phyloP scores from a whole-genome alignment of 2,888 invertebrate species.

The Lasius platythorax region DNA sequence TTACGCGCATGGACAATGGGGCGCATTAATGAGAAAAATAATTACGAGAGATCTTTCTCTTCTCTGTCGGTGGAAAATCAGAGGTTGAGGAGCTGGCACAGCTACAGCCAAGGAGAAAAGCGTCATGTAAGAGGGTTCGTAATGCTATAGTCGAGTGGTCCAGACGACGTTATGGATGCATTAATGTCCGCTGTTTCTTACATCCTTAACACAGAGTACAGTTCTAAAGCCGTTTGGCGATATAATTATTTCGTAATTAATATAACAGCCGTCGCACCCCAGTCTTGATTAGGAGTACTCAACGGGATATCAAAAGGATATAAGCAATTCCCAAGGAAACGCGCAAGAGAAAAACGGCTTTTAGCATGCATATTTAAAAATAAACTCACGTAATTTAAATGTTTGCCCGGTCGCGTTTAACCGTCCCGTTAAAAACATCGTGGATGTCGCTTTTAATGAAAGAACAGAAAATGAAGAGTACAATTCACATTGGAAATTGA shows the following conservation, averaged over 20 bases:
- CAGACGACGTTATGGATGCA: constrained; percentile 76
- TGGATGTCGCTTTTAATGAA: not conserved
- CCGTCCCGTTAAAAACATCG: not conserved
- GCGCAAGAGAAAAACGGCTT: constrained; percentile 2
- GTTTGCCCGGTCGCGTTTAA: not conserved
- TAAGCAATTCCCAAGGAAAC: constrained; percentile 40
- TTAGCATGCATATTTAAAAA: constrained; percentile 25
- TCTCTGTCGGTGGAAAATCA: constrained; percentile 77
- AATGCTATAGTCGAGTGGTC: constrained; percentile 77
- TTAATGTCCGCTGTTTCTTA: constrained; percentile 65
- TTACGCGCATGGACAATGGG: constrained; percentile 78
- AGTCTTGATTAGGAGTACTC: constrained; percentile 59
- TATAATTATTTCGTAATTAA: constrained; percentile 76
- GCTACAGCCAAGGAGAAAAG: constrained; percentile 42
- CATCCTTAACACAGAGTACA: constrained; percentile 65
- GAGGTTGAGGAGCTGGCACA: constrained; percentile 58
- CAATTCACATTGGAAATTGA: not conserved
- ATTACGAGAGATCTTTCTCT: constrained; percentile 80
- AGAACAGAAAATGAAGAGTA: not conserved
- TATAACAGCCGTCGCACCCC: constrained; percentile 52
- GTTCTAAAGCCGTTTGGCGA: constrained; percentile 69
- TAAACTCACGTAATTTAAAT: constrained; percentile 31
- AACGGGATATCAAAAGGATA: constrained; percentile 47
- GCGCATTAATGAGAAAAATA: constrained; percentile 84
- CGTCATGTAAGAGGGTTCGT: constrained; percentile 57